Conservation (phyloP, 2,113 vertebrate species). For the Tamias sibiricus region DNA sequence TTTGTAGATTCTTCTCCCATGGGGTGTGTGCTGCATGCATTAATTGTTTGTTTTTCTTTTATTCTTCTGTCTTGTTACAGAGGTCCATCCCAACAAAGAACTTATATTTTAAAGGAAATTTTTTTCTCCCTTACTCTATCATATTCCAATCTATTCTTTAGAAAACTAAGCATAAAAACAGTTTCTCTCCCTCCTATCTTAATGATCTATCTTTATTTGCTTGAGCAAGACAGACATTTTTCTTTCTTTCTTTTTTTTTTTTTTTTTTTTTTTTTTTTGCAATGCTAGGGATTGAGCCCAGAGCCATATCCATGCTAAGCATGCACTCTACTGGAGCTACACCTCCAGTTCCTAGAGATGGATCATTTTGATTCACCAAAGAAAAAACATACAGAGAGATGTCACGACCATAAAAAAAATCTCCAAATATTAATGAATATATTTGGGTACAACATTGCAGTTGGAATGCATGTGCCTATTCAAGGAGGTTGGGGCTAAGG, state of each 20-base stretch:
- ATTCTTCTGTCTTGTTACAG: neutral
- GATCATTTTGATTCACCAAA: neutral
- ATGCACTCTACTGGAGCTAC: too few species aligned
- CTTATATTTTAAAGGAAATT: neutral
- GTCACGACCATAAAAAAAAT: neutral
- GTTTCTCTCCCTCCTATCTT: neutral
- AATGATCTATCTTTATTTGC: neutral
- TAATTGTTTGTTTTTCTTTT: neutral
- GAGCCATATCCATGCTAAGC: too few species aligned
- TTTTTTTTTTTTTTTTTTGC: too few species aligned
- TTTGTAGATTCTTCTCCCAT: neutral
- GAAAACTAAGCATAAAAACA: neutral
- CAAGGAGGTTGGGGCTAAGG: neutral
- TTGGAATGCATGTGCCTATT: neutral
- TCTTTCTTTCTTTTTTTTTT: too few species aligned
- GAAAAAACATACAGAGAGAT: neutral
- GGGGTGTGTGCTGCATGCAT: neutral
- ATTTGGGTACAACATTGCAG: neutral
- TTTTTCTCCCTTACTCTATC: neutral
- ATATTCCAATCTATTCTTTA: conserved; percentile 14
- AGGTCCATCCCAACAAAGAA: neutral
- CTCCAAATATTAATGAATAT: neutral
- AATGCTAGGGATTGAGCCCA: too few species aligned
- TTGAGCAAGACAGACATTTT: too few species aligned
- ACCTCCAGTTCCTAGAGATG: neutral